Percentiles rank a stretch among this genome's conserved stretches.
Conservation (phyloP, 2,888 invertebrate species). For the Fragum fragum region DNA sequence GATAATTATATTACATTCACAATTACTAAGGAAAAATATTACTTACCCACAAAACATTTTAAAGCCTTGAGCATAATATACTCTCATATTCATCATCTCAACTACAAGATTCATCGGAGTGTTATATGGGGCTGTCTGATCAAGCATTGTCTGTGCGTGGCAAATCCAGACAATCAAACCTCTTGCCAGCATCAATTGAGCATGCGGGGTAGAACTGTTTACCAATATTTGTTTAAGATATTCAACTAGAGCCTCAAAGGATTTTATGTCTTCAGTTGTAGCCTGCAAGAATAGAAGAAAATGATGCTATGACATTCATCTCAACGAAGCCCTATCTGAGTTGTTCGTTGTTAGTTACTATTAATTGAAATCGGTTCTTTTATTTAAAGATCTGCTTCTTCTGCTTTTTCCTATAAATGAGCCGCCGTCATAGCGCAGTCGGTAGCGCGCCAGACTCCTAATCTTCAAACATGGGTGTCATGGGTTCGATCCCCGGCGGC, state of each 20-base stretch:
- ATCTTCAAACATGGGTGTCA: no score
- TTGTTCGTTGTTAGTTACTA: no score
- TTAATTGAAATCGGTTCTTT: no score
- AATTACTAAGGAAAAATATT: neutral
- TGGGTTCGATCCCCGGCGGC: no score
- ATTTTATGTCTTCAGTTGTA: neutral
- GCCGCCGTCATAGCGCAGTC: no score
- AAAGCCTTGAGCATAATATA: neutral
- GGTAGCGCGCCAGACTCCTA: no score
- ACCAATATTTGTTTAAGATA: neutral
- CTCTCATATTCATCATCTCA: neutral
- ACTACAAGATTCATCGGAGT: slow-evolving; percentile 5
- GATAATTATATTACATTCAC: no score
- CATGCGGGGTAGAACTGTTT: neutral
- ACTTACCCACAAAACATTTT: slow-evolving; percentile 15
- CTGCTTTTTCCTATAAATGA: no score
- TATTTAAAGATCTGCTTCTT: neutral
- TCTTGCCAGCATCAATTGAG: neutral
- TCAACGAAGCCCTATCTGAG: no score
- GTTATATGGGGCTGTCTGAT: neutral
- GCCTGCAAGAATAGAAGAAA: neutral
- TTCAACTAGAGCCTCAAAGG: neutral
- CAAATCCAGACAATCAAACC: slow-evolving; percentile 10
- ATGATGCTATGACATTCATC: no score
- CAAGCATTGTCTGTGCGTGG: neutral